A percentile compares a stretch with the other conserved stretches of the same genome.
Conservation (phyloP, 2,797 vertebrate genomes). For the Onychomys leucogaster region DNA sequence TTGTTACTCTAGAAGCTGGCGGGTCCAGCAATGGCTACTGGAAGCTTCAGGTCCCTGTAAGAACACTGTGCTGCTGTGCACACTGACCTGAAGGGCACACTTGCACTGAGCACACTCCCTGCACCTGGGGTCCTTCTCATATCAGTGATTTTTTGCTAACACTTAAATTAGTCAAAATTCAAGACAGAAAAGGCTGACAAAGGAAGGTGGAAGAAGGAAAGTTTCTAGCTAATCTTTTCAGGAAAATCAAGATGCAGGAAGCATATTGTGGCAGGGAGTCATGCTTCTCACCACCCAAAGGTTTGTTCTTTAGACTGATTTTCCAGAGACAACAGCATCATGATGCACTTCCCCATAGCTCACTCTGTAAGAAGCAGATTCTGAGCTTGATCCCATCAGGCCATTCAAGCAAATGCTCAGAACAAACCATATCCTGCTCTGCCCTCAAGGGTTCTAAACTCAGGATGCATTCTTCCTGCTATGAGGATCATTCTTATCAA, state of each 20-base stretch:
- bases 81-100: neutral
- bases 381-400: neutral
- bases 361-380: neutral
- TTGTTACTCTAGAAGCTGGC: neutral
- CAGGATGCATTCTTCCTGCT: constrained; percentile 76
- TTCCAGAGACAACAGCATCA: neutral
- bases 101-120: too few relatives aligned
- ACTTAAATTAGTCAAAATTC: neutral
- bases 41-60: neutral
- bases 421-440: neutral
- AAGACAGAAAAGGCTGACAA: constrained; percentile 12
- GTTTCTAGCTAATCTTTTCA: neutral
- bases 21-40: too few relatives aligned
- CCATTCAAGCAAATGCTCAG: constrained; percentile 59
- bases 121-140: neutral
- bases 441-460: constrained; percentile 70
- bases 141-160: constrained; percentile 2
- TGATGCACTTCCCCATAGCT: neutral
- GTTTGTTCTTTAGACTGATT: neutral
- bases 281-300: neutral
- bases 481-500: constrained; percentile 67
- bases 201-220: neutral
- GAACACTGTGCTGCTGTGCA: accelerated
- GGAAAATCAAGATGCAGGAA: neutral
- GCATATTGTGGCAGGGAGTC: neutral